These are phyloP conservation scores for Neelides folsomi DNA, from an alignment of 2,888 invertebrate species.

Conservation along the genomic window DNA sequence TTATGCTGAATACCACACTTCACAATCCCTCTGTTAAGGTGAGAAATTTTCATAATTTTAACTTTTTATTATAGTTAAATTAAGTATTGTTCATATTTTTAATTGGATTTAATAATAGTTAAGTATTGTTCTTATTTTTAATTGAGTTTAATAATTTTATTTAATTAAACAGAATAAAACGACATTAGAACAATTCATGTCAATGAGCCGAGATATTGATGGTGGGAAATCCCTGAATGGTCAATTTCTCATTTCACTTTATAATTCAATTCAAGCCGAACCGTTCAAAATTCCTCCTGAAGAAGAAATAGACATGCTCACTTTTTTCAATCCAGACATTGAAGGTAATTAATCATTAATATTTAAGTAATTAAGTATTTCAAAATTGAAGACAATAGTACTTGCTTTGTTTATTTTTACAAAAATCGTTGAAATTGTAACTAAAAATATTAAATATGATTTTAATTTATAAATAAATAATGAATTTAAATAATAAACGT, in stretches of 20 bases:
- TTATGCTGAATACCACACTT: slow-evolving; percentile 46
- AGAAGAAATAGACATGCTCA: slow-evolving; percentile 46
- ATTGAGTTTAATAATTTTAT: no score
- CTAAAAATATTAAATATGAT: no score
- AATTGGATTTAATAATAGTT: no score
- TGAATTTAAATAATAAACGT: not conserved
- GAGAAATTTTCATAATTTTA: slow-evolving; percentile 34
- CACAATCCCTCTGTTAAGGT: slow-evolving; percentile 46
- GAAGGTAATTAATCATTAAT: slow-evolving; percentile 36
- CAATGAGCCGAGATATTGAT: slow-evolving; percentile 44
- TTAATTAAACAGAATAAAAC: slow-evolving; percentile 21
- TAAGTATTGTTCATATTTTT: no score
- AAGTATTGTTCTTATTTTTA: no score
- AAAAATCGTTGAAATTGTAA: not conserved
- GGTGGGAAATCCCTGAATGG: slow-evolving; percentile 41
- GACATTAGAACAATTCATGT: slow-evolving; percentile 42
- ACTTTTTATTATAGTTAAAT: no score
- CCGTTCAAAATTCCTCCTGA: slow-evolving; percentile 47
- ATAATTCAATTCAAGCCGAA: slow-evolving; percentile 41
- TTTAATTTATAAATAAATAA: not conserved
- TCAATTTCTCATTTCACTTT: slow-evolving; percentile 38
- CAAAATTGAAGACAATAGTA: slow-evolving; percentile 2
- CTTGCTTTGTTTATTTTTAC: no score
- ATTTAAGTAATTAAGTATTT: not conserved
- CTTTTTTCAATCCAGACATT: slow-evolving; percentile 45